Evolutionary conservation across 2,113 vertebrate genomes (phyloP), one percentile per base, ranked within the genome.

Genomic region (Ceyx melanurus): DNA sequence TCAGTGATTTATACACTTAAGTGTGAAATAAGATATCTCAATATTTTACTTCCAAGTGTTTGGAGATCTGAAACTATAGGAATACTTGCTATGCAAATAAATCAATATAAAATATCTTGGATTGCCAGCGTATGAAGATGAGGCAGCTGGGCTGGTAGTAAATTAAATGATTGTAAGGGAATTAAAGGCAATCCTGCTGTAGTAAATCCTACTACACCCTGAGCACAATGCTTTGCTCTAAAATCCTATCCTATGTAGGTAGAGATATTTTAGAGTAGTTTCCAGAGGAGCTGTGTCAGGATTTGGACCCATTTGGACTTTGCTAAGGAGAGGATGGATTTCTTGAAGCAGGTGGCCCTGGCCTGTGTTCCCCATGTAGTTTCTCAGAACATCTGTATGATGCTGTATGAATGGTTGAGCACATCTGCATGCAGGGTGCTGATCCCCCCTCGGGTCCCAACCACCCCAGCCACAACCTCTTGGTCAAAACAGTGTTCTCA

Each of bases 211-310:
- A 1, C 22, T 60, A 8, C 25, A 74, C 7, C 2, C 11, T 11
- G 16, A 53, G 19, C 25, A 46, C 8, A 43, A 16, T 9, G 26
- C 6, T 85, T 80, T 67, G 14, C 26, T 40, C n/a, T n/a, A 33
- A 85, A 61, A 33, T 28, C 4, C 21, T 15, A 0, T 15, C 2
- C 2, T 8, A 2, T 4, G 2, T n/a, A 33, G 26, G 35, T 33
- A 29, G 28, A 70, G 16, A 4, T 8, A 33, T 33, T 45, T 22
- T 13, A 61, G 5, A 51, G 13, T 4, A 22, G 5, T 31, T 80
- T 19, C 17, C 21, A 13, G 12, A 78, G 40, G 40, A 54, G 37
- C 42, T 54, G 5, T 62, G 17, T 40, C 9, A 40, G 48, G 25
- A 11, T 33, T 84, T n/a, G 82, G 35, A 18, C 33, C 33, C 6